These are phyloP conservation scores for Rousettus madagascariensis DNA, from an alignment of 2,797 vertebrate species.

Conservation along the genomic window DNA sequence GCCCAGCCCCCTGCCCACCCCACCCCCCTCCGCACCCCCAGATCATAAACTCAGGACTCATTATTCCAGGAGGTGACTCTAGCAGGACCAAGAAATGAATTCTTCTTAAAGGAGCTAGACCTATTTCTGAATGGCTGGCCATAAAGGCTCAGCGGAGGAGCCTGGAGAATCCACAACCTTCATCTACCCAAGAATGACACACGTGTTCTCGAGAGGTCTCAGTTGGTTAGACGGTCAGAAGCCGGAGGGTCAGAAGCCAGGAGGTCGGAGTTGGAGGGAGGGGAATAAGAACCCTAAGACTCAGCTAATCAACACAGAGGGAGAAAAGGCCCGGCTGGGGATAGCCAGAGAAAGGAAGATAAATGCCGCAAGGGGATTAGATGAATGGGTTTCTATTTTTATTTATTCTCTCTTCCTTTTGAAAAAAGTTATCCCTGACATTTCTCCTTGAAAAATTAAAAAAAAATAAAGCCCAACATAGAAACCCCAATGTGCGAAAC, in stretches of 20 bases:
- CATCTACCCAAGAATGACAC: background rate
- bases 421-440: background rate
- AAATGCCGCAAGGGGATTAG: background rate
- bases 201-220: accelerated
- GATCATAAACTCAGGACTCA: background rate
- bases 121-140: background rate
- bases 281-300: background rate
- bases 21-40: no score
- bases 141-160: background rate
- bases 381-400: background rate
- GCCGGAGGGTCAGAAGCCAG: background rate
- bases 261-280: background rate
- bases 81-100: background rate
- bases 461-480: background rate
- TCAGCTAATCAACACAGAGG: background rate
- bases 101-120: background rate
- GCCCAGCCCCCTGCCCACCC: background rate
- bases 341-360: background rate
- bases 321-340: no score
- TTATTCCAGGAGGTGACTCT: background rate
- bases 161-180: background rate
- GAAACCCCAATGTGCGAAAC: background rate
- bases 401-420: background rate
- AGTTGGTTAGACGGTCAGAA: background rate
- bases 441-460: background rate